Evolutionary conservation across 2,888 invertebrate genomes (phyloP), one percentile per base, ranked within the genome.

Genomic region (Cataglyphis altisquamis): DNA sequence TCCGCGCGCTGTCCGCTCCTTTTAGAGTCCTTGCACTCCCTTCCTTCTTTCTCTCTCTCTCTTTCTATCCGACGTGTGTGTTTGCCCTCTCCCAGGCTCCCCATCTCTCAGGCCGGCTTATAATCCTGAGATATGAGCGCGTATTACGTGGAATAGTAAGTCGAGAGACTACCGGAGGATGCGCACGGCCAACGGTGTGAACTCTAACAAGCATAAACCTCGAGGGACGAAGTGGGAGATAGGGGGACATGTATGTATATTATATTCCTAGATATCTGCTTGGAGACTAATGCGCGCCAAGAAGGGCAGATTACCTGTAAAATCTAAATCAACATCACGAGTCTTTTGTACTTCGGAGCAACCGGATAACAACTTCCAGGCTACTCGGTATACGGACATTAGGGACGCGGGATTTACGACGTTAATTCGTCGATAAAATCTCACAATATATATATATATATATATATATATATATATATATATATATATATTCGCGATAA

Each of bases 111-210:
- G 87, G 83, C 84, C 82, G 87, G 73, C 88, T 91, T 91, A 93
- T 94, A 94, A 94, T 94, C 94, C 94, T 94, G 94, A 94, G 94
- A 94, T 94, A 94, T 93, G 94, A 93, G 91, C 92, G 88, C 91
- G 92, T 91, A 94, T 94, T 94, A 94, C 93, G 90, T 91, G 90
- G 92, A 94, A 94, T 92, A 91, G 92, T 91, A 90, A 91, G 90
- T 92, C 89, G 87, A 83, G 88, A 85, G 86, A 87, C 89, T 90
- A 87, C 89, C 87, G 91, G 91, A 92, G 91, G 91, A 92, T 92
- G 91, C 83, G 84, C 84, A 77, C 66, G 67, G 87, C 84, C 87
- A 84, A 87, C 87, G 70, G 57, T 89, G 91, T 89, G 91, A 92
- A 91, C 90, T 90, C 89, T 83, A 60, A 60, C 89, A 29, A 39